Evolutionary conservation across 2,797 vertebrate genomes (phyloP), one percentile per base, ranked within the genome.

Genomic region (Lagorchestes hirsutus): DNA sequence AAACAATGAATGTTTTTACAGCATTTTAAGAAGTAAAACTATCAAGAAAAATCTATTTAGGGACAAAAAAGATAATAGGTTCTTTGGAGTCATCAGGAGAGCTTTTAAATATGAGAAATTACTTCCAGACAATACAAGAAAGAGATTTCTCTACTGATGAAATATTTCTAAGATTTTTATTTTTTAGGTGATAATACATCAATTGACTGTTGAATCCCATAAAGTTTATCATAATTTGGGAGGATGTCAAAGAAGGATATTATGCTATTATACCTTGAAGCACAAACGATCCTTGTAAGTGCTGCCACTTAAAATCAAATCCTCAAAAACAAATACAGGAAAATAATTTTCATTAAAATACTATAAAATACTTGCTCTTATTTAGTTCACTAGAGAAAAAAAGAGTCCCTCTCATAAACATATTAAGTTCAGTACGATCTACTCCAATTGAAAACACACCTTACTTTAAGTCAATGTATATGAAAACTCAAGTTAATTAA

Each of bases 231-330:
- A 90, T 54, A 96, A 96, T 97, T 92, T 96, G 55, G 62, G 40
- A 55, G 34, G 9, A 94, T 29, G 56, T 46, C 27, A 96, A 96
- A 97, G 87, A 93, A 9, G 12, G 11, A 74, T 52, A 58, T 98
- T 98, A 97, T 46, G 10, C 57, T 52, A 58, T 98, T 98, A 97
- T 99, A 99, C 99, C 99, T 99, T 99, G 98, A 99, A 99, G 95
- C 98, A 98, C 96, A 98, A 98, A 16, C 97, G 98, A 98, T 99
- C 99, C 99, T 99, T 99, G 98, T 99, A 99, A 28, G 99, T 98
- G 98, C 98, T 98, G 98, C 98, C 98, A 99, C 99, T 99, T 98
- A 99, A 99, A 99, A 99, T 99, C 97, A 99, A 98, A 99, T 99
- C 99, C 99, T 99, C 99, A 96, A 99, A 98, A 99, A 98, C 94